These are phyloP conservation scores for Athene noctua DNA, from an alignment of 2,113 vertebrate genomes.

Conservation along the genomic window DNA sequence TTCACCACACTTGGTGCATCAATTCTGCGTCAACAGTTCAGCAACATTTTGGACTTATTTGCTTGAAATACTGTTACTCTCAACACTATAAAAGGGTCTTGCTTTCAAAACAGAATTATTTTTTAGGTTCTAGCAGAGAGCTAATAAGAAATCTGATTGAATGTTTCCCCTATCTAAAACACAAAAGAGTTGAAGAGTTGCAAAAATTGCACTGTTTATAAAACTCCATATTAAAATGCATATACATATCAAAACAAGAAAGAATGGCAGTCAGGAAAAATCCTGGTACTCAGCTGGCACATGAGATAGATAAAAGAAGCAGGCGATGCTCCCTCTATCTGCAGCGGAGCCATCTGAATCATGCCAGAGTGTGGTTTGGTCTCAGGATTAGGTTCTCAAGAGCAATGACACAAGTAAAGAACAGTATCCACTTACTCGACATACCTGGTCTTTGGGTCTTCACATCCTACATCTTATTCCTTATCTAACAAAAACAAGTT, in stretches of 20 bases:
- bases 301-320: neutral
- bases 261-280: neutral
- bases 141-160: neutral
- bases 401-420: neutral
- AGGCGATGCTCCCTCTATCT: neutral
- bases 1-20: neutral
- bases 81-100: neutral
- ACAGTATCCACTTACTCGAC: neutral
- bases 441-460: constrained; percentile 1
- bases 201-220: neutral
- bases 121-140: neutral
- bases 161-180: neutral
- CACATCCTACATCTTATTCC: neutral
- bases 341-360: neutral
- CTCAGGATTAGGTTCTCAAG: neutral
- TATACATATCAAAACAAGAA: neutral
- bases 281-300: neutral
- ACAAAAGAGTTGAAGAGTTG: neutral
- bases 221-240: neutral
- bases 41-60: neutral
- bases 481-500: neutral
- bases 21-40: neutral
- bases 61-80: neutral
- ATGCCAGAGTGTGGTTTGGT: neutral
- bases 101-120: neutral